These are phyloP conservation scores for Ylistrum balloti DNA, from an alignment of 1,140 invertebrate genomes.

Conservation along the genomic window DNA sequence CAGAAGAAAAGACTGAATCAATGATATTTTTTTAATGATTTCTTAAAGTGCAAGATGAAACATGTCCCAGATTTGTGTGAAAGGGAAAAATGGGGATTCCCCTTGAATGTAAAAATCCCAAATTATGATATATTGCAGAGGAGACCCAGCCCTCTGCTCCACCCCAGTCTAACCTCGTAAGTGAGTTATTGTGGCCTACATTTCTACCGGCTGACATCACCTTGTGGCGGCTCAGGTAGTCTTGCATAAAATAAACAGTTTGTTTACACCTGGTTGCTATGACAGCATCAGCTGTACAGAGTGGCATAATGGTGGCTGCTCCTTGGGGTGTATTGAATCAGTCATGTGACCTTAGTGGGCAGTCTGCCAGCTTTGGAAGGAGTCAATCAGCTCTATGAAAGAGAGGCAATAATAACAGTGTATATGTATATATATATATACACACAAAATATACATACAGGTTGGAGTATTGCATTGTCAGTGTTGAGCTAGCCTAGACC, in stretches of 20 bases:
- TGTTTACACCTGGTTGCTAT: slow-evolving; percentile 59
- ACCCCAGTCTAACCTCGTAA: not conserved
- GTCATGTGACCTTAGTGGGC: slow-evolving; percentile 15
- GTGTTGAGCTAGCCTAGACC: not conserved
- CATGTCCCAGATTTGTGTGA: not conserved
- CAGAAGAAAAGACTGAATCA: not conserved
- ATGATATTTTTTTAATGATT: not conserved
- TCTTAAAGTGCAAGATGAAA: not conserved
- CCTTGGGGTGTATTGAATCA: slow-evolving; percentile 43
- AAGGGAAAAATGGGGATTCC: not conserved
- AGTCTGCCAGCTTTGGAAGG: slow-evolving; percentile 29
- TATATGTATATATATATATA: slow-evolving; percentile 23
- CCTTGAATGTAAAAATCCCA: slow-evolving; percentile 8
- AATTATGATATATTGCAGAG: not conserved
- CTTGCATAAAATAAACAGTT: slow-evolving; percentile 41
- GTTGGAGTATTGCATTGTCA: not conserved
- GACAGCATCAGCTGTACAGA: slow-evolving; percentile 50
- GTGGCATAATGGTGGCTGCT: slow-evolving; percentile 50
- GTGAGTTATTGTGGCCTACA: not conserved
- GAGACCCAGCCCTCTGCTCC: not conserved
- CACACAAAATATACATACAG: no score
- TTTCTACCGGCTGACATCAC: slow-evolving; percentile 5
- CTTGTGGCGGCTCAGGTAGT: slow-evolving; percentile 9
- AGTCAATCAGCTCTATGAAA: slow-evolving; percentile 5
- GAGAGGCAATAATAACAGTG: slow-evolving; percentile 38